These are phyloP conservation scores for Cinclus mexicanus DNA, from an alignment of 2,113 vertebrate genomes.

Conservation along the genomic window DNA sequence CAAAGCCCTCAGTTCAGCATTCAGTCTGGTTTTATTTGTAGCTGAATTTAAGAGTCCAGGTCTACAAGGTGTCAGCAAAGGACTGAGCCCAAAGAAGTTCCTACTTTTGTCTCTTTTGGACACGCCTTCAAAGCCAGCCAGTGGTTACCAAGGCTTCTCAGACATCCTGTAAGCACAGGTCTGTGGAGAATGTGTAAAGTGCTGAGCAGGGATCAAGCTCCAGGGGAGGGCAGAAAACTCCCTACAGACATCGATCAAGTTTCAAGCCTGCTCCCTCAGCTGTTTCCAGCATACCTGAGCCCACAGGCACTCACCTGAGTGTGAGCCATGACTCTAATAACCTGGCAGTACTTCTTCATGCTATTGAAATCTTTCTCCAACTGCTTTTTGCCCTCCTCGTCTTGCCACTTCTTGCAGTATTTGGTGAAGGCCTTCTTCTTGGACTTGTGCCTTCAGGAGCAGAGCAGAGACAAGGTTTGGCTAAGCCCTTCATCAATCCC, in stretches of 20 bases:
- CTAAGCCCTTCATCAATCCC: conserved; percentile 76
- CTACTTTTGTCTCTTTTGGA: not conserved
- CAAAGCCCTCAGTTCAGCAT: accelerated
- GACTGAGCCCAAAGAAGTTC: not conserved
- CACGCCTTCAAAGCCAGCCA: not conserved
- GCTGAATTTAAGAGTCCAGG: not conserved
- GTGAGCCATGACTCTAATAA: conserved; percentile 91
- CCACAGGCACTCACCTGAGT: conserved; percentile 84
- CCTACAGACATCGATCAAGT: not conserved
- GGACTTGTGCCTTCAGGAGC: conserved; percentile 93
- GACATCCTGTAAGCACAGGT: not conserved
- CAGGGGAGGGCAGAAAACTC: not conserved
- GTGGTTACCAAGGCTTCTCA: not conserved
- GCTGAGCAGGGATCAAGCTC: not conserved
- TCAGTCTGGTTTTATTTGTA: not conserved
- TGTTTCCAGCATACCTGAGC: not conserved
- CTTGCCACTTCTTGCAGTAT: conserved; percentile 99
- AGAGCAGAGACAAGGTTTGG: conserved; percentile 72
- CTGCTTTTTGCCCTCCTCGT: conserved; percentile 97
- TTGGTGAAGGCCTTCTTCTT: conserved; percentile 99
- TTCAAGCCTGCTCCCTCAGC: not conserved
- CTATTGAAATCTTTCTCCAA: conserved; percentile 94
- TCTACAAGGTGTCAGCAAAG: not conserved
- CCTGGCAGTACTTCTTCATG: conserved; percentile 99
- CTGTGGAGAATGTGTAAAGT: not conserved